Conservation (phyloP, 2,797 vertebrate genomes). For the Odontamblyopus lacepedii region DNA sequence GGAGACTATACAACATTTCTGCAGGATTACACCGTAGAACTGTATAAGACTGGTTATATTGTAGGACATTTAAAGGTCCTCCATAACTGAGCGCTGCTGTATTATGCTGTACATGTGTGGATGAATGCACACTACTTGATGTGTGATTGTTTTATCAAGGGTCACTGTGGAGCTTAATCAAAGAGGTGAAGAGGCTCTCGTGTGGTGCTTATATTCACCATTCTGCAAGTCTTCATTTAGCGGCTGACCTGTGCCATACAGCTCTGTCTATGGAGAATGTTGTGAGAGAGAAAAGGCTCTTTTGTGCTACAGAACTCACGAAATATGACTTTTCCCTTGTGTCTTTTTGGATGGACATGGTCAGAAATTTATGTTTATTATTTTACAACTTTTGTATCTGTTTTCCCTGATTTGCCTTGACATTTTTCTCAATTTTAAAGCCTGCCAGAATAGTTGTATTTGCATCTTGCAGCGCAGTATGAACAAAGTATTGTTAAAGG, state of each 20-base stretch:
- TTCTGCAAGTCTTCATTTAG: constrained; percentile 5
- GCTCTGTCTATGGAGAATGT: background rate
- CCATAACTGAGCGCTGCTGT: constrained; percentile 14
- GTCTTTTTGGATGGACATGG: background rate
- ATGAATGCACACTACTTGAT: constrained; percentile 26
- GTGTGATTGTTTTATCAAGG: constrained; percentile 21
- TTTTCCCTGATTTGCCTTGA: too few relatives aligned
- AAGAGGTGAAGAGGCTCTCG: constrained; percentile 21
- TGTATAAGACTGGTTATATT: too few relatives aligned
- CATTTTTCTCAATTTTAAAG: too few relatives aligned
- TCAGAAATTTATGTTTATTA: background rate
- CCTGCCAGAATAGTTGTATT: too few relatives aligned
- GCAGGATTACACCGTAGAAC: too few relatives aligned
- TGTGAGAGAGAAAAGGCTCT: background rate
- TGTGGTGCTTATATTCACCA: background rate
- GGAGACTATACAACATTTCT: background rate
- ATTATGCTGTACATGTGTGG: background rate
- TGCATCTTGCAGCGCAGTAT: too few relatives aligned
- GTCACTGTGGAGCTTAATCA: constrained; percentile 10
- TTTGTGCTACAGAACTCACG: background rate
- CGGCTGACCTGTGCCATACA: background rate
- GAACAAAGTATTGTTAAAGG: too few relatives aligned
- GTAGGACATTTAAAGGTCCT: constrained; percentile 2
- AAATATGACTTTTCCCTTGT: background rate
- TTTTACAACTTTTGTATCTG: too few relatives aligned